phyloP scores from a whole-genome alignment of 1,140 invertebrate genomes.

The Apocrypta bakeri region DNA sequence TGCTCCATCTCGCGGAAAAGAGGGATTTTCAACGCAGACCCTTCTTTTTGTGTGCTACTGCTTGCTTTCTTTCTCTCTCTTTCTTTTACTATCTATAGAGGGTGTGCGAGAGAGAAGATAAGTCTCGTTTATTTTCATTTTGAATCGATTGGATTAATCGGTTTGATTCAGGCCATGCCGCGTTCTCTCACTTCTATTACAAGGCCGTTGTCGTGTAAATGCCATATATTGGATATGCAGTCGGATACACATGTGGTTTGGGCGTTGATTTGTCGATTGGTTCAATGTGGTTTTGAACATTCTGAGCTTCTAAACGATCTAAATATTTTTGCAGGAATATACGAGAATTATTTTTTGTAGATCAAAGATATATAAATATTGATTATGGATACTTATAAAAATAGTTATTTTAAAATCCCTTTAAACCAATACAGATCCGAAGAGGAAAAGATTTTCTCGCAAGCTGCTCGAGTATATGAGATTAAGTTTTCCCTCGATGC shows the following conservation, averaged over 20 bases:
- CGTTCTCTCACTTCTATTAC: background rate
- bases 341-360: too few species aligned
- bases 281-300: background rate
- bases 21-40: background rate
- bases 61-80: slow-evolving; percentile 9
- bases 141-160: background rate
- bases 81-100: slow-evolving; percentile 43
- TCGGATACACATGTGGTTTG: background rate
- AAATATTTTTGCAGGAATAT: too few species aligned
- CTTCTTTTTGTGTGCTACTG: slow-evolving; percentile 16
- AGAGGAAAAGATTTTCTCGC: background rate
- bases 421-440: background rate
- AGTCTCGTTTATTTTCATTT: background rate
- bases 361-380: too few species aligned
- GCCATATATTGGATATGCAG: background rate
- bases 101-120: background rate
- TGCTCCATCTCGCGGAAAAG: background rate
- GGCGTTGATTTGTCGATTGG: background rate
- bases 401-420: background rate
- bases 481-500: background rate
- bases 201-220: slow-evolving; percentile 42
- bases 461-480: background rate
- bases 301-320: background rate
- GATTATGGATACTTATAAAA: too few species aligned
- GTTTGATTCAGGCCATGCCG: background rate